Evolutionary conservation across 2,113 vertebrate species (phyloP), one percentile per base, ranked within the genome.

Genomic region (Struthidea cinerea): DNA sequence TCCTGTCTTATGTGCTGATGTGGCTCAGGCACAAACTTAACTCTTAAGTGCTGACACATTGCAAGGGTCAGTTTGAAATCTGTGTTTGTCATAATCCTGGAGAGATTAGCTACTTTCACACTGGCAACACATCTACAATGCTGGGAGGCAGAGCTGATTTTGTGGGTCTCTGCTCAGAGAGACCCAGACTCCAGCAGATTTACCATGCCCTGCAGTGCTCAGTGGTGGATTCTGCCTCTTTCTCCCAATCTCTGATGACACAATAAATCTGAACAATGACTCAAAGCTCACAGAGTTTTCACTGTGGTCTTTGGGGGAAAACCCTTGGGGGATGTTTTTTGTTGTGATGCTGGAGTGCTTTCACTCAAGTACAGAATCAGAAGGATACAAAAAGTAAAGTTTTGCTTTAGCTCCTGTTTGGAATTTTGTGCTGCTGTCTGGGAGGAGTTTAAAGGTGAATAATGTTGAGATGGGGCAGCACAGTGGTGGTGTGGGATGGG

Each of bases 61-160:
- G 35, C 63, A 63, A 46, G 23, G 57, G 35, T 83, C n/a, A 47
- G 21, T 59, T 22, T 84, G 63, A 80, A 69, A 88, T 42, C 75
- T 65, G 33, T 67, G 16, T 46, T 92, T 44, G 7, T 47, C 33
- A 9, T 70, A 68, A 32, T 53, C 27, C 52, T 71, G 59, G 27
- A 44, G 60, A 71, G 57, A 41, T 52, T 19, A 85, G 52, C 79
- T 50, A 6, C 21, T 70, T 2, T 71, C 64, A 28, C 4, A 6
- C 3, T n/a, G 47, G 21, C 41, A 41, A 28, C 5, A 3, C 0
- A 1, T 9, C 39, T 50, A 7, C 11, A 2, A 0, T 52, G 28
- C 7, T 79, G 68, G 59, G 63, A 59, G 39, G 37, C 22, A 53
- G 75, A 47, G 42, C 19, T 50, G 64, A 21, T 50, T 73, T 57